Percentiles rank a stretch among this genome's conserved stretches.
Evolutionary conservation across 2,888 invertebrate genomes (phyloP).

Genomic region (Ormia ochracea): DNA sequence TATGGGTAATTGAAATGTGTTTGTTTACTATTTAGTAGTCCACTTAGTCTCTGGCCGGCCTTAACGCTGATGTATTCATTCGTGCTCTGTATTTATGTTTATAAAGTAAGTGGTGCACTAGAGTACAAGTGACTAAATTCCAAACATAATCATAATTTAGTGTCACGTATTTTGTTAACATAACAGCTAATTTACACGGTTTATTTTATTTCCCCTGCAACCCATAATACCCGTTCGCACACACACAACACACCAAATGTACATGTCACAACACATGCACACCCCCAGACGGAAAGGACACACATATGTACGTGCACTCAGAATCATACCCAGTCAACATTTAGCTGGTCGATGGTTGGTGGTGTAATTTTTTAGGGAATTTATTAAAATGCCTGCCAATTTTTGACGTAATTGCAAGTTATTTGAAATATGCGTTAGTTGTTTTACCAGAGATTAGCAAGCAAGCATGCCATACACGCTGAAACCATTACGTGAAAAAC

Average conservation of each 20-base stretch:
- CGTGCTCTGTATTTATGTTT: background rate
- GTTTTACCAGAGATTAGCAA: too few species aligned
- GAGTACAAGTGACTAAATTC: constrained; percentile 39
- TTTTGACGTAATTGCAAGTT: too few species aligned
- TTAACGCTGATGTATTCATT: background rate
- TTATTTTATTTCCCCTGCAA: constrained; percentile 66
- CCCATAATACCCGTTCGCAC: too few species aligned
- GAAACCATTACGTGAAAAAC: too few species aligned
- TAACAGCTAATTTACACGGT: constrained; percentile 65
- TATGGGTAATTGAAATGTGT: constrained; percentile 55
- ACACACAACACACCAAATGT: background rate
- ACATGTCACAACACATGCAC: background rate
- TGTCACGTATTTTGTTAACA: constrained; percentile 62
- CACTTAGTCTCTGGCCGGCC: background rate
- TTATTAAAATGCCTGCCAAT: too few species aligned
- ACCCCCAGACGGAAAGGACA: too few species aligned
- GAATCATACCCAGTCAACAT: too few species aligned
- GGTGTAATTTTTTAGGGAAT: too few species aligned
- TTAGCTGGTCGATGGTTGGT: too few species aligned
- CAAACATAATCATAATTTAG: constrained; percentile 65
- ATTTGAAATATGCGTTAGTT: too few species aligned
- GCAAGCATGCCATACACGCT: too few species aligned
- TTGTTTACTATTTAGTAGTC: constrained; percentile 15
- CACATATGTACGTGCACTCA: too few species aligned
- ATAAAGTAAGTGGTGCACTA: constrained; percentile 22